Evolutionary conservation across 2,113 vertebrate species (phyloP).

Genomic region (Pseudopodoces humilis): DNA sequence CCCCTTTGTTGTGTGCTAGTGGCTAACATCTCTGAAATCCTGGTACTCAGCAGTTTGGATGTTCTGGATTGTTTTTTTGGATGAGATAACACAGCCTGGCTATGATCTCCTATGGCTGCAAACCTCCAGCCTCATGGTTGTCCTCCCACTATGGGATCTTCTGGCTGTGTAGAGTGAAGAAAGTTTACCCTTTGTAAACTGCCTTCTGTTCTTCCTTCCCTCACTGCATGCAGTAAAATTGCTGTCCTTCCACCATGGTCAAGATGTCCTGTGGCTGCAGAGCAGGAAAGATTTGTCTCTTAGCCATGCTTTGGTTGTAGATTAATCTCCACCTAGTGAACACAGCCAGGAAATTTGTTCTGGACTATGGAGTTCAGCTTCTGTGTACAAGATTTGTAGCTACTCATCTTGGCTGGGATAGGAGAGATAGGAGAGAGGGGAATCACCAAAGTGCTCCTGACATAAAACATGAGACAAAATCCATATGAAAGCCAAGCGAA

Average conservation of each 20-base stretch:
- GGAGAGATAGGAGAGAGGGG: neutral
- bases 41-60: neutral
- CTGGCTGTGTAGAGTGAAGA: neutral
- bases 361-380: neutral
- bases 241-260: neutral
- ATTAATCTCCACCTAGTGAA: neutral
- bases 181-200: neutral
- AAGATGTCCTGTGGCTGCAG: neutral
- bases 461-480: neutral
- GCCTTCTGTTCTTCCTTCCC: neutral
- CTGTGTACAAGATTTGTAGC: neutral
- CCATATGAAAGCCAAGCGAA: neutral
- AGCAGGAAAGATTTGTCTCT: neutral
- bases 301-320: neutral
- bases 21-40: neutral
- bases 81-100: neutral
- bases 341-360: neutral
- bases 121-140: neutral
- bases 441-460: neutral
- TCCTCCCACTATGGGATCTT: neutral
- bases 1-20: neutral
- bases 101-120: neutral
- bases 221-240: neutral
- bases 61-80: neutral
- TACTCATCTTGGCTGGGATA: neutral